These are phyloP conservation scores for Scrobipalpa atriplicella DNA, from an alignment of 2,888 invertebrate genomes.

Conservation along the genomic window DNA sequence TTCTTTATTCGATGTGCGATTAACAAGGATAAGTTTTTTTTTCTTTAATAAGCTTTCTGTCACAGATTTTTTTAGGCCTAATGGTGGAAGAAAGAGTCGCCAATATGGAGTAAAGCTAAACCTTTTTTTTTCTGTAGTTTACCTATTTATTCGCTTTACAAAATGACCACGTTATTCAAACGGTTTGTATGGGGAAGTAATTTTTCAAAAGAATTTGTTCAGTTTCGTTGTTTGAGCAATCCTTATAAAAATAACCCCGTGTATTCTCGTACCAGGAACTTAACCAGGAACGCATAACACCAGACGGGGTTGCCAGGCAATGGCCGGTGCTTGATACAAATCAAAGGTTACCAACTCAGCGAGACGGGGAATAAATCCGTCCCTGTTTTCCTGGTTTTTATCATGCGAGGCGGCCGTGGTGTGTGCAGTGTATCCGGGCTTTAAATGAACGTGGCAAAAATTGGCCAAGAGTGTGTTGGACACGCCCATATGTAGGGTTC, in stretches of 20 bases:
- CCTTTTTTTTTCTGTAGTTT: too few species aligned
- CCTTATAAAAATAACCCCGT: not conserved
- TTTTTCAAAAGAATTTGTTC: too few species aligned
- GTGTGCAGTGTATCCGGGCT: too few species aligned
- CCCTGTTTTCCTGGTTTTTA: slow-evolving; percentile 5
- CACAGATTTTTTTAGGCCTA: not conserved
- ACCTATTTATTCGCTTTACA: too few species aligned
- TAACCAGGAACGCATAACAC: not conserved
- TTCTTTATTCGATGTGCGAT: not conserved
- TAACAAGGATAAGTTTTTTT: not conserved
- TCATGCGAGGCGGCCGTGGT: not conserved
- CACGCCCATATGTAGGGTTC: too few species aligned
- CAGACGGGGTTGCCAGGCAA: slow-evolving; percentile 4
- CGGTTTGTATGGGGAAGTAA: too few species aligned
- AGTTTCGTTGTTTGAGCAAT: not conserved
- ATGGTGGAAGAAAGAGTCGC: too few species aligned
- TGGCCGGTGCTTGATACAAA: slow-evolving; percentile 4
- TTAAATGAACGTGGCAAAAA: too few species aligned
- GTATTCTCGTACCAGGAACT: not conserved
- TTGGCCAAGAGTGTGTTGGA: too few species aligned
- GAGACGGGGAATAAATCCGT: slow-evolving; percentile 7
- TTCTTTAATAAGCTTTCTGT: not conserved
- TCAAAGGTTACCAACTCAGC: not conserved
- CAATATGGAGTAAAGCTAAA: too few species aligned
- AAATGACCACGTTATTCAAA: too few species aligned